Evolutionary conservation across 2,888 invertebrate genomes (phyloP).

Genomic region (Ichneumoninae sp.): DNA sequence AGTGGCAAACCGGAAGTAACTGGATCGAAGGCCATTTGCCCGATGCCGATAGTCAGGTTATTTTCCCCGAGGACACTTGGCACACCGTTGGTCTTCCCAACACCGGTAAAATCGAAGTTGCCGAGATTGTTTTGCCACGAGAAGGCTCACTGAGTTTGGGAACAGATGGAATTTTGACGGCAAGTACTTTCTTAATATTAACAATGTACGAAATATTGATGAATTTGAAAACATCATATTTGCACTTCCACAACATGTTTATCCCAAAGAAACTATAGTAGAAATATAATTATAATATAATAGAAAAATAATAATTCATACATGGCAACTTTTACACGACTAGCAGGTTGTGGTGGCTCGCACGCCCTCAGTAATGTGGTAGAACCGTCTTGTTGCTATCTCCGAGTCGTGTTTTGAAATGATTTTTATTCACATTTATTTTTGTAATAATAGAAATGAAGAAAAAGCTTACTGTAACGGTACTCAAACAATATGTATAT

Average conservation of each 20-base stretch:
- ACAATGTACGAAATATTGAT: neutral
- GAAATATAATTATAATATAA: neutral
- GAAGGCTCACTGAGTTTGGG: slow-evolving; percentile 77
- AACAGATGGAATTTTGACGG: slow-evolving; percentile 63
- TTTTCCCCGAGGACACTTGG: slow-evolving; percentile 78
- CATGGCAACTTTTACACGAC: neutral
- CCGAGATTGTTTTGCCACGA: slow-evolving; percentile 77
- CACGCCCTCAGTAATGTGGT: too few species aligned
- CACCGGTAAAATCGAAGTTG: slow-evolving; percentile 66
- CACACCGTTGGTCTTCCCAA: slow-evolving; percentile 79
- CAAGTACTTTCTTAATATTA: slow-evolving; percentile 36
- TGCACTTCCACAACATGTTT: neutral
- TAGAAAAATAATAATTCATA: neutral
- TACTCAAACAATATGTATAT: too few species aligned
- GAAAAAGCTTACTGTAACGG: too few species aligned
- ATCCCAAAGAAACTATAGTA: neutral
- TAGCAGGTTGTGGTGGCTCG: too few species aligned
- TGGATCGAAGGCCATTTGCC: slow-evolving; percentile 76
- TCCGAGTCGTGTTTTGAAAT: too few species aligned
- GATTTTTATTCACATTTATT: too few species aligned
- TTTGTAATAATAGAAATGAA: too few species aligned
- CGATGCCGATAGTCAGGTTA: slow-evolving; percentile 73
- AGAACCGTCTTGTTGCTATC: too few species aligned
- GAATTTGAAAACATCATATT: neutral
- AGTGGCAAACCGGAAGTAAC: slow-evolving; percentile 78